Percentiles rank a stretch among this genome's conserved stretches.
Evolutionary conservation across 2,797 vertebrate species (phyloP).

Genomic region (Chaunax sp.): DNA sequence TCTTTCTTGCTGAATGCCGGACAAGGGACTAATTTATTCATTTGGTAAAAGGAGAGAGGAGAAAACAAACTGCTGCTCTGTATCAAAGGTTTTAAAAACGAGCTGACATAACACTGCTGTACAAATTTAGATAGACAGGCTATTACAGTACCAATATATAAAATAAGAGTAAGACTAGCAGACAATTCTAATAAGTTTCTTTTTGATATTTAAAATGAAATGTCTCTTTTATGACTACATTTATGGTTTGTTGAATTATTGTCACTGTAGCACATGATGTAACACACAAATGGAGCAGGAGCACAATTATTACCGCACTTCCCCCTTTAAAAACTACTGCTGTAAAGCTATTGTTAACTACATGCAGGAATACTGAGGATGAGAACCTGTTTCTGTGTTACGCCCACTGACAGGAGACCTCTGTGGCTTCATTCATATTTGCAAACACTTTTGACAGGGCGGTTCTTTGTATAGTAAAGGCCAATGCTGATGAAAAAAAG

Average conservation of each 20-base stretch:
- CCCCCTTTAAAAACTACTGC: not conserved
- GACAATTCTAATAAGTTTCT: no score
- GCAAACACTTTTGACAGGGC: conserved; percentile 27
- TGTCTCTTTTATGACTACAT: no score
- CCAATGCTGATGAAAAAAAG: conserved; percentile 40
- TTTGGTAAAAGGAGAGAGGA: conserved; percentile 53
- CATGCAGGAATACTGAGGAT: conserved; percentile 16
- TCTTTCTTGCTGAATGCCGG: conserved; percentile 51
- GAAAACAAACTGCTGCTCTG: conserved; percentile 27
- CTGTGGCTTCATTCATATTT: conserved; percentile 46
- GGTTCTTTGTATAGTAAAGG: conserved; percentile 50
- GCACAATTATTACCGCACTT: no score
- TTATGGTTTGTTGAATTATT: no score
- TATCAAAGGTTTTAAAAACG: conserved; percentile 51
- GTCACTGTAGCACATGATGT: no score
- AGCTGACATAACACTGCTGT: conserved; percentile 31
- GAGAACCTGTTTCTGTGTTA: conserved; percentile 15
- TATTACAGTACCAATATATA: no score
- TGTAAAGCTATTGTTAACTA: no score
- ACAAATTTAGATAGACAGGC: not conserved
- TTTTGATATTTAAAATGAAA: no score
- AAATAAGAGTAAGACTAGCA: no score
- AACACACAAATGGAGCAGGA: no score
- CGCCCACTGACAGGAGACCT: conserved; percentile 20
- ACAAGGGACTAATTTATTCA: conserved; percentile 62